phyloP scores from a whole-genome alignment of 2,113 vertebrate species.

The Stigmatopora argus region DNA sequence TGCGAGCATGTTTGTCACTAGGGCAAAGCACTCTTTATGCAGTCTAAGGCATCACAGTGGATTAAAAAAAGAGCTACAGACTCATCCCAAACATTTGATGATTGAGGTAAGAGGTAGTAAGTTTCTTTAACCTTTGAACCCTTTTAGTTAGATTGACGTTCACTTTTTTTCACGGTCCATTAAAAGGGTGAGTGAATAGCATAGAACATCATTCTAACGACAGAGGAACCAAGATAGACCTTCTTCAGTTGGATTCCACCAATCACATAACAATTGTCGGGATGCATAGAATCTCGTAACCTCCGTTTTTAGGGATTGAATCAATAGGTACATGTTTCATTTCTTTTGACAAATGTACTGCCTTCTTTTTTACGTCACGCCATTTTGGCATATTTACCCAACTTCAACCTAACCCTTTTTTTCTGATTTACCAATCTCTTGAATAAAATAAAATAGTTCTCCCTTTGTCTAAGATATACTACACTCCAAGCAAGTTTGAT shows the following conservation, averaged over 20 bases:
- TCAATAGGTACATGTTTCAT: neutral
- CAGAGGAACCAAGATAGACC: neutral
- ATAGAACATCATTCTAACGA: neutral
- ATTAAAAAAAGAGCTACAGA: slow-evolving; percentile 8
- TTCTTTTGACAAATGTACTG: too few species aligned
- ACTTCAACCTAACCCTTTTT: too few species aligned
- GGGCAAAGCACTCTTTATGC: neutral
- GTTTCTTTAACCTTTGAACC: neutral
- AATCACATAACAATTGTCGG: neutral
- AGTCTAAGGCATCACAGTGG: neutral
- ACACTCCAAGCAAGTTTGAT: too few species aligned
- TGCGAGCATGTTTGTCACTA: neutral
- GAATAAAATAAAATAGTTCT: too few species aligned
- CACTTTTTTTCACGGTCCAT: neutral
- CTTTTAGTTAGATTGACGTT: neutral
- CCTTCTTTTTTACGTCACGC: too few species aligned
- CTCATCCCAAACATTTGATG: neutral
- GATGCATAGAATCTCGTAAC: neutral
- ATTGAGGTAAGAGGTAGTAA: neutral
- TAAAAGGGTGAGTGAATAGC: neutral
- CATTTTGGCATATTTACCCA: too few species aligned
- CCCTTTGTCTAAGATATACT: too few species aligned
- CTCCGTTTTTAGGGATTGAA: neutral
- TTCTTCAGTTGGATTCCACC: neutral
- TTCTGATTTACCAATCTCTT: too few species aligned